Percentiles rank a stretch among this genome's conserved stretches.
These are phyloP conservation scores for Orthosia gothica DNA, from an alignment of 2,888 invertebrate species.

Conservation along the genomic window DNA sequence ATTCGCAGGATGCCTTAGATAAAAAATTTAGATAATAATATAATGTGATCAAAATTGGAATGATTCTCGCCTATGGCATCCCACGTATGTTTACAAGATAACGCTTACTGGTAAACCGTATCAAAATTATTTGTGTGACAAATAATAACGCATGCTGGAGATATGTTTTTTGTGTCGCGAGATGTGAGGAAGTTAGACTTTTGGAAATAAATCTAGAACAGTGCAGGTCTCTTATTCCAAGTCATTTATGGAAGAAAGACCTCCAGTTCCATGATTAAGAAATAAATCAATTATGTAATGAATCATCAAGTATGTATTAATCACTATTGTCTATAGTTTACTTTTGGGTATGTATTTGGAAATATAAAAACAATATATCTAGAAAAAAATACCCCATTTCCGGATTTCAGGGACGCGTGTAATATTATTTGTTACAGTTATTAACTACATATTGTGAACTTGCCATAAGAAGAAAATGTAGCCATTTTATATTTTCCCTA, in stretches of 20 bases:
- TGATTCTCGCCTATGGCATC: slow-evolving; percentile 71
- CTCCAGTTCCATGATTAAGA: too few species aligned
- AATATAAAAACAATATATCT: too few species aligned
- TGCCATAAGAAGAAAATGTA: not conserved
- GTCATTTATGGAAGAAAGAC: too few species aligned
- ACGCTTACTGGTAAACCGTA: slow-evolving; percentile 76
- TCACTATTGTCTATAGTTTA: too few species aligned
- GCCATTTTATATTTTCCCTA: not conserved
- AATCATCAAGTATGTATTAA: too few species aligned
- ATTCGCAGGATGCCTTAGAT: slow-evolving; percentile 67
- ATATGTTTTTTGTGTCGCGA: slow-evolving; percentile 56
- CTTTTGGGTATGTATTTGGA: too few species aligned
- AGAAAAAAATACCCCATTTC: too few species aligned
- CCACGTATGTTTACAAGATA: slow-evolving; percentile 76
- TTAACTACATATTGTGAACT: too few species aligned
- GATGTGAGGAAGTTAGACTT: not conserved
- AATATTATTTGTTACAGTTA: too few species aligned
- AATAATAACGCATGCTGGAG: slow-evolving; percentile 78
- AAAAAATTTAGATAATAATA: slow-evolving; percentile 72
- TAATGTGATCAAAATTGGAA: slow-evolving; percentile 65
- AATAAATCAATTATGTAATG: too few species aligned
- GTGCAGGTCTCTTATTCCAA: not conserved
- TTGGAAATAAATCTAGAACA: slow-evolving; percentile 15
- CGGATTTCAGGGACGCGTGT: too few species aligned
- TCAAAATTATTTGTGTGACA: slow-evolving; percentile 80